Percentiles rank a stretch among this genome's conserved stretches.
Evolutionary conservation across 1,140 invertebrate genomes (phyloP).

Genomic region (Colletes gigas): DNA sequence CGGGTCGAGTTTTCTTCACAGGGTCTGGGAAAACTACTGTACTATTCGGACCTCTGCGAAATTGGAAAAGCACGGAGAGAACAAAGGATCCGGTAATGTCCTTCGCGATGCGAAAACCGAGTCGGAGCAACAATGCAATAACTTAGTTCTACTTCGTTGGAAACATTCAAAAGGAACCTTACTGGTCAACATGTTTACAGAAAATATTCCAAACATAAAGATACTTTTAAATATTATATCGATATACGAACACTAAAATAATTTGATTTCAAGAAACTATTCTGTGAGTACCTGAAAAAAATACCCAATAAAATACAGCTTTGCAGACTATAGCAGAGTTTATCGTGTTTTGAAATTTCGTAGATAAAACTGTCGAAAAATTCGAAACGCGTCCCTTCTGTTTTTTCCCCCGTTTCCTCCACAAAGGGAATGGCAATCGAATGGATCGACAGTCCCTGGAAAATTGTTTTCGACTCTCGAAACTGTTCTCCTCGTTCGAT

Average conservation of each 20-base stretch:
- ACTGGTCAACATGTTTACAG: no score
- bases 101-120: constrained; percentile 3
- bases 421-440: not conserved
- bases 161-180: no score
- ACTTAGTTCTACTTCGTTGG: no score
- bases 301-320: no score
- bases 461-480: constrained; percentile 3
- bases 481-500: not conserved
- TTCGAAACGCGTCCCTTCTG: not conserved
- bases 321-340: no score
- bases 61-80: constrained; percentile 47
- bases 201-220: no score
- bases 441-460: not conserved
- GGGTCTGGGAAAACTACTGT: constrained; percentile 38
- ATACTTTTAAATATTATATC: no score
- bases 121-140: not conserved
- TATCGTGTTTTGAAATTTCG: no score
- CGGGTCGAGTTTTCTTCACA: constrained; percentile 23
- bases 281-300: no score
- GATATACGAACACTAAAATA: no score
- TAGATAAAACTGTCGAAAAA: not conserved
- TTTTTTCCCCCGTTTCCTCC: not conserved
- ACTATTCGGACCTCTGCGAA: constrained; percentile 26
- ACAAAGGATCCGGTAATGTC: constrained; percentile 39
- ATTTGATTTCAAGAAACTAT: no score